phyloP scores from a whole-genome alignment of 2,888 invertebrate genomes.

The Harpalus rufipes region DNA sequence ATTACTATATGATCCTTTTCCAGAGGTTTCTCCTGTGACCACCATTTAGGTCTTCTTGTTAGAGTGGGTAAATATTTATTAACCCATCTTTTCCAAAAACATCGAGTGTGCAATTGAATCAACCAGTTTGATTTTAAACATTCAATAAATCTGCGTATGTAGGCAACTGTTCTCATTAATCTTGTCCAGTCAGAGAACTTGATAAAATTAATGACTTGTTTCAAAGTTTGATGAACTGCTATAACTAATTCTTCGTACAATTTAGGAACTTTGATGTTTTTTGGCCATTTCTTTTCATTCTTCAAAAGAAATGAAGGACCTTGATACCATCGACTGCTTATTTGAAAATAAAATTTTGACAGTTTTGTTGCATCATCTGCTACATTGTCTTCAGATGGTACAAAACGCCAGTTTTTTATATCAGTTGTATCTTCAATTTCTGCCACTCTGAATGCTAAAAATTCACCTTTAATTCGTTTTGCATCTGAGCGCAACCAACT shows the following conservation, averaged over 20 bases:
- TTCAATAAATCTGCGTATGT: too few relatives aligned
- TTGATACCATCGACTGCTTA: neutral
- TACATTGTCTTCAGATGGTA: neutral
- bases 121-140: too few relatives aligned
- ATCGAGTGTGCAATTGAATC: too few relatives aligned
- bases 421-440: neutral
- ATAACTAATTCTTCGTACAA: neutral
- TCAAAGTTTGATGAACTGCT: too few relatives aligned
- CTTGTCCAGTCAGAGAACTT: neutral
- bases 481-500: neutral
- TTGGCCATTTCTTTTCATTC: neutral
- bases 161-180: too few relatives aligned
- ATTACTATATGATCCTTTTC: too few relatives aligned
- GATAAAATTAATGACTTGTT: neutral
- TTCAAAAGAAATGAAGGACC: slow-evolving; percentile 4
- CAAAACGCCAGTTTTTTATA: neutral
- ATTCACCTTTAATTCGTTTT: neutral
- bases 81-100: too few relatives aligned
- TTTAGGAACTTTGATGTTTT: neutral
- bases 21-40: too few relatives aligned
- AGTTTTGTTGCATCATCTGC: neutral
- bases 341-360: neutral
- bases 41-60: too few relatives aligned
- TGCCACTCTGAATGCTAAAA: neutral
- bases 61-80: too few relatives aligned